phyloP scores from a whole-genome alignment of 2,797 vertebrate species.

The Erpetoichthys calabaricus region DNA sequence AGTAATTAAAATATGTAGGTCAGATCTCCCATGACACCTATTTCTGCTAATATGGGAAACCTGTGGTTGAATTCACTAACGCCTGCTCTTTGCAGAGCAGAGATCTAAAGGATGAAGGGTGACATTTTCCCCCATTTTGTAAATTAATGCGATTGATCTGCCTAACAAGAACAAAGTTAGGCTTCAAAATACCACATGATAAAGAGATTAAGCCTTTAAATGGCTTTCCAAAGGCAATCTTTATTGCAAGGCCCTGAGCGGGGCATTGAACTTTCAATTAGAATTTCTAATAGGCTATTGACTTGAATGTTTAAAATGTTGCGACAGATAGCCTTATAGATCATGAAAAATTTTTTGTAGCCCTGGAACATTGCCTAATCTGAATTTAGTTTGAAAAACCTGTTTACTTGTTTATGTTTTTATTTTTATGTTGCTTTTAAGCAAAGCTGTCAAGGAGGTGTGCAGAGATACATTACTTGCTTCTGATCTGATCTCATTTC shows the following conservation, averaged over 20 bases:
- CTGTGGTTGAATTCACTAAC: slow-evolving; percentile 53
- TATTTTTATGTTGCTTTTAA: too few relatives aligned
- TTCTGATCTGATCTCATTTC: too few relatives aligned
- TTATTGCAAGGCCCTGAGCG: slow-evolving; percentile 67
- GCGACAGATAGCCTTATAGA: slow-evolving; percentile 64
- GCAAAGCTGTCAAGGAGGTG: too few relatives aligned
- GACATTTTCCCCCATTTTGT: slow-evolving; percentile 90
- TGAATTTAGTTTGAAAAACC: too few relatives aligned
- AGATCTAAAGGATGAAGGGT: slow-evolving; percentile 91
- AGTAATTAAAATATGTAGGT: slow-evolving; percentile 96
- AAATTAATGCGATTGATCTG: slow-evolving; percentile 95
- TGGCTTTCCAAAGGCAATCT: slow-evolving; percentile 83
- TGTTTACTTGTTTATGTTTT: too few relatives aligned
- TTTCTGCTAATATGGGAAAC: slow-evolving; percentile 67
- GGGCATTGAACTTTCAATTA: slow-evolving; percentile 90
- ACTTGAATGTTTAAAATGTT: slow-evolving; percentile 89
- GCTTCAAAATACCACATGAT: slow-evolving; percentile 94
- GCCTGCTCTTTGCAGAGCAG: slow-evolving; percentile 47
- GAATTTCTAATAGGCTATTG: slow-evolving; percentile 95
- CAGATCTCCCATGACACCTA: slow-evolving; percentile 77
- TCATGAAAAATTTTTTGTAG: slow-evolving; percentile 59
- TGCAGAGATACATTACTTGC: too few relatives aligned
- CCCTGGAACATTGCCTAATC: slow-evolving; percentile 49
- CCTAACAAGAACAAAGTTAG: slow-evolving; percentile 92
- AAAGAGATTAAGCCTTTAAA: slow-evolving; percentile 94